Base-by-base conservation (phyloP, 2,888 invertebrate species). In the Mycalesis mineus region DNA sequence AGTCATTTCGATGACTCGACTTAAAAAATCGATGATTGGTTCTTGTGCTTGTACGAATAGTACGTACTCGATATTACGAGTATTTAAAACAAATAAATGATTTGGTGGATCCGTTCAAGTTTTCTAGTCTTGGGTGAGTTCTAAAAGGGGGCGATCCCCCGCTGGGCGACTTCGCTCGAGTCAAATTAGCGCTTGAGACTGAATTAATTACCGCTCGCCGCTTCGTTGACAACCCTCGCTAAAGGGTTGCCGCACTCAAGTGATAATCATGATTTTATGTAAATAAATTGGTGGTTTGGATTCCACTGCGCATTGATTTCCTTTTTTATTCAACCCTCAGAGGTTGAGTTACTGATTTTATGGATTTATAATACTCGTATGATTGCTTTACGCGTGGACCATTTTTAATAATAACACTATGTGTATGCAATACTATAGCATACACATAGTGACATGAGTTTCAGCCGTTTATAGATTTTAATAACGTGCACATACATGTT, bases 121-220 rank as follows among this genome's bases (percentile, higher is more conserved):
- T 47, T 14, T 47, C 6, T 47, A 47, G 15, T 47, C 33, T 31
- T 33, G 31, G 15, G 9, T 9, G 11, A 31, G 14, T 40, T 51
- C 14, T 42, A 33, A 52, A 41, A 42, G n/a, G 15, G 52, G 52
- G 29, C 52, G 29, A 11, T 9, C 52, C 33, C 52, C 33, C 15
- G n/a, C 52, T 13, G 68, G 69, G 68, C 72, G 76, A 78, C 78
- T 78, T 75, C 73, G 72, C 73, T 69, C 74, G 71, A 70, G 76
- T 75, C 76, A 73, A 84, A 84, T 84, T 82, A 84, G 84, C 82
- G 77, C 81, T 79, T 75, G 78, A 82, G 84, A 83, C 82, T 72
- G 82, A 79, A 82, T 82, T 82, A 83, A 84, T 84, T 80, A 80
- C 76, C 70, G 73, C 66, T 74, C 74, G 75, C 70, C 80, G 80